A percentile compares a stretch with the other conserved stretches of the same genome.
phyloP scores from a whole-genome alignment of 2,797 vertebrate genomes.

The Rhodeus uyekii region DNA sequence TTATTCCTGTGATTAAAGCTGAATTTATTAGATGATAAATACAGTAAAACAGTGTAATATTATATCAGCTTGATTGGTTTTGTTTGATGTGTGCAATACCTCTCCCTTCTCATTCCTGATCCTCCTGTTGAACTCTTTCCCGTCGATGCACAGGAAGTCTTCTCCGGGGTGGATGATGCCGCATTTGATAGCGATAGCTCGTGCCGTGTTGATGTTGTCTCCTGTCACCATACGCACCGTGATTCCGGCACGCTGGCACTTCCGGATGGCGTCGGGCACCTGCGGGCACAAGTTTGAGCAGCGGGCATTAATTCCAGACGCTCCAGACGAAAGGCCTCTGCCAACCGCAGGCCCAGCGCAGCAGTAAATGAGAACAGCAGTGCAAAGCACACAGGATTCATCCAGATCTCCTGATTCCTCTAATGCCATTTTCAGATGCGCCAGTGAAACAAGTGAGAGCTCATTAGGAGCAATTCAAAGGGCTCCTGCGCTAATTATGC shows the following conservation, averaged over 20 bases:
- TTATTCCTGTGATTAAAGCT: no score
- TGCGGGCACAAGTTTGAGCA: slow-evolving; percentile 56
- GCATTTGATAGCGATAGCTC: slow-evolving; percentile 98
- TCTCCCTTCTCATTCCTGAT: slow-evolving; percentile 98
- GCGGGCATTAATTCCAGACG: neutral
- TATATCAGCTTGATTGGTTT: neutral
- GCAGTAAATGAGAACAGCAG: slow-evolving; percentile 10
- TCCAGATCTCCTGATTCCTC: neutral
- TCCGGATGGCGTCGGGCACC: slow-evolving; percentile 95
- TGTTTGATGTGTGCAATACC: slow-evolving; percentile 64
- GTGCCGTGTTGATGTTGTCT: slow-evolving; percentile 98
- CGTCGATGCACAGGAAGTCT: slow-evolving; percentile 96
- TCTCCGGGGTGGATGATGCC: slow-evolving; percentile 97
- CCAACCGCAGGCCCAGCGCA: slow-evolving; percentile 59
- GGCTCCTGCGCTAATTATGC: neutral
- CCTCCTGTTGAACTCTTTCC: slow-evolving; percentile 97
- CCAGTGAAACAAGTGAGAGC: neutral
- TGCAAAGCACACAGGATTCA: slow-evolving; percentile 54
- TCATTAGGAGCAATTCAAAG: slow-evolving; percentile 14
- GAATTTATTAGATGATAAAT: no score
- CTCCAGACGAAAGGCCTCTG: slow-evolving; percentile 47
- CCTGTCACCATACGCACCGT: slow-evolving; percentile 99
- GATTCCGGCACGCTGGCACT: slow-evolving; percentile 96
- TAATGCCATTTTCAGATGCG: slow-evolving; percentile 28
- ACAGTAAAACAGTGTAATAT: no score